A percentile compares a stretch with the other conserved stretches of the same genome.
Evolutionary conservation across 2,113 vertebrate species (phyloP).

Genomic region (Hippocampus abdominalis): DNA sequence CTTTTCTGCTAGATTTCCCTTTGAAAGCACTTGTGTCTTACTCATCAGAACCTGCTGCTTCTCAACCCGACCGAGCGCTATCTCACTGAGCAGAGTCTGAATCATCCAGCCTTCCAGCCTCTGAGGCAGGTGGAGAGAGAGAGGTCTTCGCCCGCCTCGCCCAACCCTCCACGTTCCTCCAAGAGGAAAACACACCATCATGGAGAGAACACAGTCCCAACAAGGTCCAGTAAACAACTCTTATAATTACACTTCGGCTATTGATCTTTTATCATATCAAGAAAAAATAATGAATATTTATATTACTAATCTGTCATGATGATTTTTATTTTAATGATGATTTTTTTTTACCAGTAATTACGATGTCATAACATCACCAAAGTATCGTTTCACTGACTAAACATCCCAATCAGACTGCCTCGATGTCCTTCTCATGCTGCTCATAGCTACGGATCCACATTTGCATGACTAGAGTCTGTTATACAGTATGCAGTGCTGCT

Average conservation of each 20-base stretch:
- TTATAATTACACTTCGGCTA: background rate
- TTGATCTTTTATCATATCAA: too few relatives aligned
- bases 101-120: slow-evolving; percentile 95
- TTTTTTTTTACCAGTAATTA: too few relatives aligned
- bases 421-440: too few relatives aligned
- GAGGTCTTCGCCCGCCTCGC: slow-evolving; percentile 76
- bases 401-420: too few relatives aligned
- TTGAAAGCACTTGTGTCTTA: background rate
- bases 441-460: too few relatives aligned
- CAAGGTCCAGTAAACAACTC: slow-evolving; percentile 72
- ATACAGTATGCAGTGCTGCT: too few relatives aligned
- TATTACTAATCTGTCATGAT: too few relatives aligned
- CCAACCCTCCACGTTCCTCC: slow-evolving; percentile 85
- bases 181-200: slow-evolving; percentile 98
- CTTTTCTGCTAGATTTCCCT: background rate
- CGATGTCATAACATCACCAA: too few relatives aligned
- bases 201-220: slow-evolving; percentile 90
- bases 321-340: too few relatives aligned
- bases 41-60: slow-evolving; percentile 87
- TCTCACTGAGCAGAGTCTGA: slow-evolving; percentile 94
- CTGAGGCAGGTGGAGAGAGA: slow-evolving; percentile 88
- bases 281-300: too few relatives aligned
- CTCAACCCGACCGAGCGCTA: slow-evolving; percentile 93
- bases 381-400: too few relatives aligned
- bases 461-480: too few relatives aligned